Evolutionary conservation across 2,797 vertebrate species (phyloP).

Genomic region (Sebastes oblongus): DNA sequence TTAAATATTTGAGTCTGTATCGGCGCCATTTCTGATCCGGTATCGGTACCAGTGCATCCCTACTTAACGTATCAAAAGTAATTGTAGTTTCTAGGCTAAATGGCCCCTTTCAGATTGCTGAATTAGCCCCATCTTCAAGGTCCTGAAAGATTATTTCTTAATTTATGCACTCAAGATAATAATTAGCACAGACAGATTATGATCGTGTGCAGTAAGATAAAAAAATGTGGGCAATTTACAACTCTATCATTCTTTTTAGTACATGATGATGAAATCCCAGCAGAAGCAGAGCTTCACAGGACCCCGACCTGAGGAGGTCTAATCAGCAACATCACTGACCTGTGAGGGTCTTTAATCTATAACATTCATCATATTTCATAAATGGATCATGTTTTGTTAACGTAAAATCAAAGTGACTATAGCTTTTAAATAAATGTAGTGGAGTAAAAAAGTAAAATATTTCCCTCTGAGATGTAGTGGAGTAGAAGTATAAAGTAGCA

Average conservation of each 20-base stretch:
- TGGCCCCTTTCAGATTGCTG: background rate
- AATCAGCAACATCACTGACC: background rate
- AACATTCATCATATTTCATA: background rate
- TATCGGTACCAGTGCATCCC: too few relatives aligned
- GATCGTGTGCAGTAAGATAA: background rate
- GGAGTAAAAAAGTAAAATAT: background rate
- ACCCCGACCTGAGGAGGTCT: background rate
- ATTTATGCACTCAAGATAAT: background rate
- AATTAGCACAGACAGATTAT: background rate
- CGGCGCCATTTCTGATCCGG: too few relatives aligned
- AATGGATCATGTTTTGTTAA: background rate
- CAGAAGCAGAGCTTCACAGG: background rate
- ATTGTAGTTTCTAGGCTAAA: background rate
- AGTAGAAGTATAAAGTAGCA: background rate
- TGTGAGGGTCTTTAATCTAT: background rate
- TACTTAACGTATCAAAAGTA: background rate
- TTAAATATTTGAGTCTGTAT: too few relatives aligned
- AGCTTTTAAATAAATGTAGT: background rate
- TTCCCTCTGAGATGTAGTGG: background rate
- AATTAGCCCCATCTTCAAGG: background rate
- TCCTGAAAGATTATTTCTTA: background rate
- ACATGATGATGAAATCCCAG: background rate
- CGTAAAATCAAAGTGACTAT: background rate
- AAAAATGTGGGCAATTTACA: background rate
- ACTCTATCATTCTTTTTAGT: background rate